Evolutionary conservation across 2,888 invertebrate genomes (phyloP).

Genomic region (Drosophila acutilabella): DNA sequence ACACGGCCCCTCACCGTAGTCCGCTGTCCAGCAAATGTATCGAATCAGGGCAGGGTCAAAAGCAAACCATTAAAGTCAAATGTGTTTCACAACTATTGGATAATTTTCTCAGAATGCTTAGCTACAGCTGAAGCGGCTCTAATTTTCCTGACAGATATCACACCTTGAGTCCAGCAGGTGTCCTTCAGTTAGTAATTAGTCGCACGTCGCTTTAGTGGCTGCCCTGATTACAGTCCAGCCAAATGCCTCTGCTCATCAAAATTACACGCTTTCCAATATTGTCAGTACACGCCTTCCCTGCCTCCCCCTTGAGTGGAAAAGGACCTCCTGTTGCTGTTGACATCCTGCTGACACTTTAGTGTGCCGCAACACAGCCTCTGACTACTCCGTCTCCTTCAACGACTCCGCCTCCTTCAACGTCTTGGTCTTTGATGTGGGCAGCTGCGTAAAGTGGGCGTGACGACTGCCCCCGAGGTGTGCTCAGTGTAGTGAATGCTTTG

Average conservation of each 20-base stretch:
- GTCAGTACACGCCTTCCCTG: slow-evolving; percentile 50
- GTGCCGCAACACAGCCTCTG: slow-evolving; percentile 35
- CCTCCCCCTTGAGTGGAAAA: neutral
- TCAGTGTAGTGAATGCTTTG: slow-evolving; percentile 51
- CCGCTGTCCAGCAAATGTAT: neutral
- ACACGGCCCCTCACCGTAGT: slow-evolving; percentile 2
- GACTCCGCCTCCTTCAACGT: slow-evolving; percentile 11
- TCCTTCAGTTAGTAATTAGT: slow-evolving; percentile 72
- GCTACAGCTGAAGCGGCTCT: slow-evolving; percentile 1
- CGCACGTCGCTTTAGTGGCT: slow-evolving; percentile 56
- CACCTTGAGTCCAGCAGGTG: slow-evolving; percentile 50
- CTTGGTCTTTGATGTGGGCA: slow-evolving; percentile 64
- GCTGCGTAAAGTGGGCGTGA: slow-evolving; percentile 5
- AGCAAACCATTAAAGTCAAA: slow-evolving; percentile 35
- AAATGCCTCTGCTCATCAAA: slow-evolving; percentile 56
- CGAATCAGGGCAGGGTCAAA: slow-evolving; percentile 29
- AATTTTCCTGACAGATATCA: slow-evolving; percentile 39
- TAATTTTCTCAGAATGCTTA: neutral
- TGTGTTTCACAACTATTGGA: slow-evolving; percentile 9
- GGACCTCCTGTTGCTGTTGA: slow-evolving; percentile 43
- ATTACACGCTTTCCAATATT: slow-evolving; percentile 71
- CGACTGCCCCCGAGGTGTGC: slow-evolving; percentile 35
- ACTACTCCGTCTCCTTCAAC: neutral
- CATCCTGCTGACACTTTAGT: slow-evolving; percentile 68
- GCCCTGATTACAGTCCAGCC: slow-evolving; percentile 43